A percentile compares a stretch with the other conserved stretches of the same genome.
phyloP scores from a whole-genome alignment of 2,113 vertebrate genomes.

The Lynx canadensis region DNA sequence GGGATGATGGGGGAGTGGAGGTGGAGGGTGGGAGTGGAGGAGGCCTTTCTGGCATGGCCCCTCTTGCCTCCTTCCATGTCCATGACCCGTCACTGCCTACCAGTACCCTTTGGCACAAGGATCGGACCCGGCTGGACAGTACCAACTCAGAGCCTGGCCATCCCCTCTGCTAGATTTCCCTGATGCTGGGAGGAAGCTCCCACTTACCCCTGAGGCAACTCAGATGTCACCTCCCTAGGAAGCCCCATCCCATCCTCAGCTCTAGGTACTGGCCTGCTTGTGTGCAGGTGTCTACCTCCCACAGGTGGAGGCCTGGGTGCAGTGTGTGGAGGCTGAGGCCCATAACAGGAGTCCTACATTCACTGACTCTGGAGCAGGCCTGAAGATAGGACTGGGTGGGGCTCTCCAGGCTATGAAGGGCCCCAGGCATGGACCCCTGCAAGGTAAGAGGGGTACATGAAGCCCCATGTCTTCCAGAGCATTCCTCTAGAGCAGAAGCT shows the following conservation, averaged over 20 bases:
- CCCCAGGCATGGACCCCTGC: neutral
- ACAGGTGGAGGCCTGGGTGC: neutral
- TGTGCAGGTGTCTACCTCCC: neutral
- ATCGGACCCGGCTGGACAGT: neutral
- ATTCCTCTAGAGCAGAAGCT: neutral
- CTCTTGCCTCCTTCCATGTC: neutral
- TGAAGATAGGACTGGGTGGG: neutral
- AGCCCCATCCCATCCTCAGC: neutral
- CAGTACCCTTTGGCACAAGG: neutral
- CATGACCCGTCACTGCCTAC: neutral
- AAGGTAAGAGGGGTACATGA: neutral
- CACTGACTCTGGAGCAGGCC: neutral
- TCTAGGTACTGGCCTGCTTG: no score
- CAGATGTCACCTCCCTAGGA: neutral
- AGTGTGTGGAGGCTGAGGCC: neutral
- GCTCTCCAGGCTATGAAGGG: neutral
- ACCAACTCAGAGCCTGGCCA: neutral
- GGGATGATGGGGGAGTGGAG: no score
- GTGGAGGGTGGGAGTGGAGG: neutral
- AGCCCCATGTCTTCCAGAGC: neutral
- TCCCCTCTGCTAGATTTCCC: neutral
- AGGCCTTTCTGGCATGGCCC: neutral
- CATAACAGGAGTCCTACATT: no score
- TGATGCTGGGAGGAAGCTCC: neutral
- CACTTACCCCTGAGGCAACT: neutral